Conservation (phyloP, 2,797 vertebrate genomes). For the Cryptoblepharus egeriae region DNA sequence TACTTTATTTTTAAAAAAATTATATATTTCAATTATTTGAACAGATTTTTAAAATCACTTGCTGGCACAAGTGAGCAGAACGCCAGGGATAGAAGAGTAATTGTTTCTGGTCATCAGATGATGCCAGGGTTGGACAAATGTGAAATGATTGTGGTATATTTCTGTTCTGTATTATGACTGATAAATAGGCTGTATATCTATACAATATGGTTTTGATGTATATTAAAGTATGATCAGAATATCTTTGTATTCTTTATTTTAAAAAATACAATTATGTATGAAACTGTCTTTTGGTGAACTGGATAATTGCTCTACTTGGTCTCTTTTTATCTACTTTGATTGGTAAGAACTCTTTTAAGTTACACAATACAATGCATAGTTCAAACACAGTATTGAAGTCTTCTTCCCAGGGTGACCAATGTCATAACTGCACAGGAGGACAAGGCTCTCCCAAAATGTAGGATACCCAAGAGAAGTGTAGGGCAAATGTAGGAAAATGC, state of each 20-base stretch:
- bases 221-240: constrained; percentile 45
- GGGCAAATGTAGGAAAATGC: no score
- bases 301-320: background rate
- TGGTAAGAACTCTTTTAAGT: background rate
- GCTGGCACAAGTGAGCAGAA: constrained; percentile 36
- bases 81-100: constrained; percentile 5
- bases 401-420: no score
- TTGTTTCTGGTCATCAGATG: background rate
- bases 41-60: constrained; percentile 9
- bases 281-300: background rate
- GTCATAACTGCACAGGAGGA: no score
- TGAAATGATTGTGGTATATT: constrained; percentile 26
- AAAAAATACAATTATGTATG: background rate
- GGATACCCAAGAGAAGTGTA: no score
- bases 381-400: no score
- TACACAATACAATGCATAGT: no score
- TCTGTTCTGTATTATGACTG: constrained; percentile 24
- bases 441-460: no score
- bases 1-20: background rate
- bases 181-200: background rate
- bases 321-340: background rate
- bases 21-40: constrained; percentile 6
- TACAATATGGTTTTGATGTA: constrained; percentile 38
- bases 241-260: background rate
- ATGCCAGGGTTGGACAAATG: background rate